These are phyloP conservation scores for Triops longicaudatus DNA, from an alignment of 1,140 invertebrate species.

Conservation along the genomic window DNA sequence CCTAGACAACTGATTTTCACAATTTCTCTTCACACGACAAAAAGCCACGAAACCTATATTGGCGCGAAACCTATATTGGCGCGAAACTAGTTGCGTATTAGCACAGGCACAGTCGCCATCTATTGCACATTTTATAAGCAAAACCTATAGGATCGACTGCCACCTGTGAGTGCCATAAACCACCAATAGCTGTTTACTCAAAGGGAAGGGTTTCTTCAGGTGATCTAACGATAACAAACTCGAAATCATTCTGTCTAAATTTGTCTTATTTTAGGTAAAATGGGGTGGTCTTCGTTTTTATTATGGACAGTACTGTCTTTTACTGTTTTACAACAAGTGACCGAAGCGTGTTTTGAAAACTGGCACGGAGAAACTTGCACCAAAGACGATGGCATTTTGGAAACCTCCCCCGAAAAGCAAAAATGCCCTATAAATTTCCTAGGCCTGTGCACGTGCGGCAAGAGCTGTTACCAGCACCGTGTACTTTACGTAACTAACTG, in stretches of 20 bases:
- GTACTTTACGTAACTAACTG: conserved; percentile 60
- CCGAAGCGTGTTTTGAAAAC: neutral
- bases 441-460: conserved; percentile 38
- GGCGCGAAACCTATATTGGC: no score
- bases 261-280: neutral
- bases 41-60: no score
- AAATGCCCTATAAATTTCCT: neutral
- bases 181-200: no score
- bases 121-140: no score
- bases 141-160: no score
- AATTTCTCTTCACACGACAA: no score
- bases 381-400: neutral
- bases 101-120: no score
- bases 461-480: conserved; percentile 43
- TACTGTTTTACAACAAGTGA: neutral
- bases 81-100: no score
- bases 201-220: no score
- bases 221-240: no score
- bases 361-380: neutral
- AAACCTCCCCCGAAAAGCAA: neutral
- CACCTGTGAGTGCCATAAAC: no score
- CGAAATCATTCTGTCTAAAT: neutral
- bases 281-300: neutral
- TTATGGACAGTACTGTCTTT: neutral
- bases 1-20: no score